Evolutionary conservation across 2,797 vertebrate species (phyloP).

Genomic region (Rhinogobio ventralis): DNA sequence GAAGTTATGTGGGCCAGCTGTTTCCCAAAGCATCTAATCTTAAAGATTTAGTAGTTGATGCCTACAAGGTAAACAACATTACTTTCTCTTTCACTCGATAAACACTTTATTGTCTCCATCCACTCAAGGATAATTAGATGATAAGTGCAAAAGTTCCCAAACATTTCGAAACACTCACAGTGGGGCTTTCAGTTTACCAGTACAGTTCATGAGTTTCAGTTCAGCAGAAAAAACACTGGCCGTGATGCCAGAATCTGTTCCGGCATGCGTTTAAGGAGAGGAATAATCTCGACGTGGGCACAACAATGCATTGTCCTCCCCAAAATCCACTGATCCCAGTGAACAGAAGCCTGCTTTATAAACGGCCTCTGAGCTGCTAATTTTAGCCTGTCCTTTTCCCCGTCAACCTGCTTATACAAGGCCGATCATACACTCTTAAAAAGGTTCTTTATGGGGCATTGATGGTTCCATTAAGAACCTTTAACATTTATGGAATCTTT

Average conservation of each 20-base stretch:
- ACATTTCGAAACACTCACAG: not conserved
- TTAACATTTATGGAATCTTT: not conserved
- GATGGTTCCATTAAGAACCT: not conserved
- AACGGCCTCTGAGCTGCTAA: conserved; percentile 75
- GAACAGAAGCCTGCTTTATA: conserved; percentile 78
- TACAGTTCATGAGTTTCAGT: not conserved
- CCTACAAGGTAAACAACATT: conserved; percentile 87
- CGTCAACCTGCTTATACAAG: conserved; percentile 41
- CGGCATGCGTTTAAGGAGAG: conserved; percentile 28
- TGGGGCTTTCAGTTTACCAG: not conserved
- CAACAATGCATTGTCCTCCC: conserved; percentile 77
- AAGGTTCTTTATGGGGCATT: not conserved
- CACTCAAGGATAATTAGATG: not conserved
- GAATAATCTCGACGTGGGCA: conserved; percentile 72
- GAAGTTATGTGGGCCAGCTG: conserved; percentile 88
- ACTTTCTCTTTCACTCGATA: conserved; percentile 22
- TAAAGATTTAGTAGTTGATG: conserved; percentile 92
- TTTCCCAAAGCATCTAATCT: conserved; percentile 90
- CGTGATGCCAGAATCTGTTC: conserved; percentile 18
- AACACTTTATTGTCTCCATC: not conserved
- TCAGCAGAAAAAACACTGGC: conserved; percentile 17
- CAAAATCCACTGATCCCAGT: conserved; percentile 70
- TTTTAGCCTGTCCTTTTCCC: conserved; percentile 69
- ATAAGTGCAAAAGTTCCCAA: not conserved
- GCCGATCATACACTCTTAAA: not conserved